These are phyloP conservation scores for Microtus montanus DNA, from an alignment of 2,113 vertebrate genomes.

Conservation along the genomic window DNA sequence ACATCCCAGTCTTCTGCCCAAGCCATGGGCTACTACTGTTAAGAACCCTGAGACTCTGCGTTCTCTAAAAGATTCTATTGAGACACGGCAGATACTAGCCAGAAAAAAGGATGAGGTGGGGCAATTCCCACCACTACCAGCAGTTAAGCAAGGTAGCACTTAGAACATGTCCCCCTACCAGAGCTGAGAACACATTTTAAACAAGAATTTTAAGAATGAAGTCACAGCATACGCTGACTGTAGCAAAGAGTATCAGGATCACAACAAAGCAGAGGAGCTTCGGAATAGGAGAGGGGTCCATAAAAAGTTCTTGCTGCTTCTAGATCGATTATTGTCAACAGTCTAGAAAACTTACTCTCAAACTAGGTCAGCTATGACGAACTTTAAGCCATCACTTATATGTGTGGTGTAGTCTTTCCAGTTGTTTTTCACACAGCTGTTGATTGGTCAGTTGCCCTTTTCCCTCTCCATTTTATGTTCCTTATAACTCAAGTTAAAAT, in stretches of 20 bases:
- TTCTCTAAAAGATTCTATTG: neutral
- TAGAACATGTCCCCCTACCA: neutral
- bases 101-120: neutral
- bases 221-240: neutral
- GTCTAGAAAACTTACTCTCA: neutral
- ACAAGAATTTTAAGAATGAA: neutral
- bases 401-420: no score
- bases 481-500: neutral
- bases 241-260: neutral
- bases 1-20: neutral
- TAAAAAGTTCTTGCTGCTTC: neutral
- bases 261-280: neutral
- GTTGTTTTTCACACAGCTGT: neutral
- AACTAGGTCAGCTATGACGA: neutral
- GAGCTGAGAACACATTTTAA: neutral
- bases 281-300: neutral
- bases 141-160: no score
- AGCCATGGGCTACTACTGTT: neutral
- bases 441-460: neutral
- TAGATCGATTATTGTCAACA: neutral
- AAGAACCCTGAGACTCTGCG: neutral
- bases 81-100: neutral
- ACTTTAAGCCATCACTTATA: neutral
- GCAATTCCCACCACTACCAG: neutral
- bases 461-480: neutral